Base-by-base conservation (phyloP, 2,888 invertebrate genomes). In the Drosophila infuscata region DNA sequence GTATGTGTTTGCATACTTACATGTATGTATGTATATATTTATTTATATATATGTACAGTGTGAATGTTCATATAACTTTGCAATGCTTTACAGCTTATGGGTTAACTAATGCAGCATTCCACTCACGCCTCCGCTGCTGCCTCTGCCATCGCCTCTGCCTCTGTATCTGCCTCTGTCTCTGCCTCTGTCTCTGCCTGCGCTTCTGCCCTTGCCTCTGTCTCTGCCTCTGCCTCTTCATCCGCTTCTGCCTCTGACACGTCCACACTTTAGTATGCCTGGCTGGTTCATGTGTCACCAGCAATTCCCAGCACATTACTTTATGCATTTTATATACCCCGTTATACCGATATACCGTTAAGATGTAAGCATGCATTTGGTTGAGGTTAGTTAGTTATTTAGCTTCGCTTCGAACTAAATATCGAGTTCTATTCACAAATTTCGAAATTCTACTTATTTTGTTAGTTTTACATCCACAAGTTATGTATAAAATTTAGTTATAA, bases 231-330 rank as follows among this genome's bases (percentile, higher is more conserved):
- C 38, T 17, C 36, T 17, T 7, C 17, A 3, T 17, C 17, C 17
- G 36, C 7, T 7, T 36, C 17, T 17, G 38, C 17, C 38, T 38
- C 17, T 8, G 38, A 25, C 58, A 57, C 73, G 64, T 74, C 70
- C 66, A 46, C 66, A 57, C 52, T 38, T 48, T 11, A 17, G 64
- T 17, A 20, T 51, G 38, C 61, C 36, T 32, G 46, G 25, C 61
- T 66, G 75, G 54, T 66, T 68, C 70, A 73, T 69, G 66, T 77
- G 82, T 75, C 70, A 66, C 67, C 61, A 64, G 81, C 89, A 74
- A 87, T 86, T 76, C 29, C 33, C 70, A 68, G 62, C 69, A 63
- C 63, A 71, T 74, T 85, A 70, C 71, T 67, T 75, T 69, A 32
- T 70, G 63, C 73, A 80, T 78, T 56, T 46, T 9, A 35, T 9